phyloP scores from a whole-genome alignment of 2,888 invertebrate species.

The Leptopterna dolabrata region DNA sequence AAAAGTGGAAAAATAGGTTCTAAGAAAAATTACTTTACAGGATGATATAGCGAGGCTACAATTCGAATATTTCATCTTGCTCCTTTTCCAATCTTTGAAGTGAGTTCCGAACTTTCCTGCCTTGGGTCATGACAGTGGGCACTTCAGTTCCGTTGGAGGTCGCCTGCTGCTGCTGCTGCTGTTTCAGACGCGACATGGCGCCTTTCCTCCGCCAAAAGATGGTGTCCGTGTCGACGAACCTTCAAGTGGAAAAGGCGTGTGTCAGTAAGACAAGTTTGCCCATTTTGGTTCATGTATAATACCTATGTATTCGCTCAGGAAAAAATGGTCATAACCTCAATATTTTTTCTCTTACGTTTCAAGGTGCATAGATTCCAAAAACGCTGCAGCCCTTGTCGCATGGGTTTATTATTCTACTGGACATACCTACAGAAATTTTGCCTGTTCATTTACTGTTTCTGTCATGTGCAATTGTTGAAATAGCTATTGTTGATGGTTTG shows the following conservation, averaged over 20 bases:
- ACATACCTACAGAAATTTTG: no score
- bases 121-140: constrained; percentile 82
- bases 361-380: no score
- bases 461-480: no score
- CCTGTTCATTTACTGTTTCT: no score
- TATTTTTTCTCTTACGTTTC: no score
- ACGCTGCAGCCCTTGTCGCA: no score
- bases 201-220: constrained; percentile 60
- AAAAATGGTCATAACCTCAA: no score
- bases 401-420: no score
- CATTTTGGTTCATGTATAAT: no score
- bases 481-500: no score
- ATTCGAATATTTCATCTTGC: constrained; percentile 91
- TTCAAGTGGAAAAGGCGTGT: constrained; percentile 56
- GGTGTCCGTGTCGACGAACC: constrained; percentile 61
- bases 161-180: constrained; percentile 66
- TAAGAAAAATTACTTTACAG: background rate
- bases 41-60: constrained; percentile 73
- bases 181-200: constrained; percentile 58
- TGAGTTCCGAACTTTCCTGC: constrained; percentile 82
- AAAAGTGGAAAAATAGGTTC: background rate
- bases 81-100: constrained; percentile 83
- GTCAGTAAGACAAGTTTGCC: no score
- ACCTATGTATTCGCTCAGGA: no score
- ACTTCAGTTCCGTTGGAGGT: constrained; percentile 59